Conservation (phyloP, 92 coral and sea anemone genomes). For the Metridium senile region DNA sequence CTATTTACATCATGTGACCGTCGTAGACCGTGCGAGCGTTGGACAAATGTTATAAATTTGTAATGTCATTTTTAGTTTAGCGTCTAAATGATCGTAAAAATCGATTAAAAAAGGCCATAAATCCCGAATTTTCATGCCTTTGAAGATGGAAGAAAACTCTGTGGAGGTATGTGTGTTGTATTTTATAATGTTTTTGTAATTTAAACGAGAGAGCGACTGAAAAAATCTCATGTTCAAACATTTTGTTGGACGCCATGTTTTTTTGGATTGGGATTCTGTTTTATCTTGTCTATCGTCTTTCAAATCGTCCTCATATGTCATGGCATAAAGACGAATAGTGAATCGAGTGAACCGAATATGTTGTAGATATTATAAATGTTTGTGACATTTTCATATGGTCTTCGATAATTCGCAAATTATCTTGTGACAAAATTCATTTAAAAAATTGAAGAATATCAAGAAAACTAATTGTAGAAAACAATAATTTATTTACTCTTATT, state of each 20-base stretch:
- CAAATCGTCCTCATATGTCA: too few relatives aligned
- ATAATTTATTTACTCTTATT: not conserved
- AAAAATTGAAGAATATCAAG: not conserved
- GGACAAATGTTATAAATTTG: constrained; percentile 71
- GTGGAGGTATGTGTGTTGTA: constrained; percentile 24
- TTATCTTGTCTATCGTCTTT: not conserved
- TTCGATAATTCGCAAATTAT: not conserved
- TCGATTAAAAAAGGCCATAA: constrained; percentile 22
- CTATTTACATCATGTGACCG: constrained; percentile 50
- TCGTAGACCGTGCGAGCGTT: constrained; percentile 64
- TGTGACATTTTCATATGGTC: not conserved
- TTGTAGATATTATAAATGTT: too few relatives aligned
- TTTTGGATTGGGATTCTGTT: not conserved
- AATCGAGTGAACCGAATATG: too few relatives aligned
- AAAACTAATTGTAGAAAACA: not conserved
- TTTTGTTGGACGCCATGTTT: constrained; percentile 41
- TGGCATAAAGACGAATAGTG: too few relatives aligned
- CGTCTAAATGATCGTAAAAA: constrained; percentile 23
- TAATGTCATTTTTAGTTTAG: constrained; percentile 60
- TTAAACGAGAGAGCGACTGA: not conserved
- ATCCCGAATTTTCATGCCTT: not conserved
- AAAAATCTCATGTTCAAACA: not conserved
- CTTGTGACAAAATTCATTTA: not conserved
- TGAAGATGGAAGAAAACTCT: constrained; percentile 49
- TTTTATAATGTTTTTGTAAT: not conserved